phyloP scores from a whole-genome alignment of 2,888 invertebrate genomes.

The Lasius platythorax region DNA sequence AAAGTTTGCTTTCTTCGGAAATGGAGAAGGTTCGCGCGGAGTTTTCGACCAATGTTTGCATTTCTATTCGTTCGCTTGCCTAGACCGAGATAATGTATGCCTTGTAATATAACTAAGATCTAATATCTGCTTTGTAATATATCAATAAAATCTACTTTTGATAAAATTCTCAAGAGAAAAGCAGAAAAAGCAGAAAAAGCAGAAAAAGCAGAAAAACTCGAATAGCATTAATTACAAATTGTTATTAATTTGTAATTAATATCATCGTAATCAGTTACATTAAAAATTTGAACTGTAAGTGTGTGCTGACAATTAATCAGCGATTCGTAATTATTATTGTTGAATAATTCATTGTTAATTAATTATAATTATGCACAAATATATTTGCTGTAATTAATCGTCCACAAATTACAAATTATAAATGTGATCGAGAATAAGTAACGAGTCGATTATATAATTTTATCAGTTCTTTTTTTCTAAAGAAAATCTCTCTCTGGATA shows the following conservation, averaged over 20 bases:
- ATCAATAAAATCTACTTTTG: not conserved
- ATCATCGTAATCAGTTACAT: not conserved
- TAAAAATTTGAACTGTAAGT: not conserved
- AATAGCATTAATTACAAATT: not conserved
- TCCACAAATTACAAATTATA: not conserved
- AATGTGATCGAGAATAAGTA: not conserved
- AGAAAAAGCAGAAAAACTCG: not conserved
- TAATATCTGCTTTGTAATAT: not conserved
- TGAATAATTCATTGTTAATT: not conserved
- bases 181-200: too few relatives aligned
- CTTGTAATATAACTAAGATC: not conserved
- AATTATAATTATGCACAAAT: constrained; percentile 5
- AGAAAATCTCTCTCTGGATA: not conserved
- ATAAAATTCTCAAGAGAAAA: not conserved
- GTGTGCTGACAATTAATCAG: not conserved
- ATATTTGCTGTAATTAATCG: not conserved
- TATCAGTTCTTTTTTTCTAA: not conserved
- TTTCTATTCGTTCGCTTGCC: not conserved
- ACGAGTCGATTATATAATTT: not conserved
- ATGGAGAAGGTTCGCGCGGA: not conserved
- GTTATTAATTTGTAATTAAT: not conserved
- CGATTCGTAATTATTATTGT: constrained; percentile 17
- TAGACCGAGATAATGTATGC: not conserved
- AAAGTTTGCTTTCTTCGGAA: constrained; percentile 33
- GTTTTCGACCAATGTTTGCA: constrained; percentile 19